Evolutionary conservation across 2,797 vertebrate genomes (phyloP).

Genomic region (Capromys pilorides): DNA sequence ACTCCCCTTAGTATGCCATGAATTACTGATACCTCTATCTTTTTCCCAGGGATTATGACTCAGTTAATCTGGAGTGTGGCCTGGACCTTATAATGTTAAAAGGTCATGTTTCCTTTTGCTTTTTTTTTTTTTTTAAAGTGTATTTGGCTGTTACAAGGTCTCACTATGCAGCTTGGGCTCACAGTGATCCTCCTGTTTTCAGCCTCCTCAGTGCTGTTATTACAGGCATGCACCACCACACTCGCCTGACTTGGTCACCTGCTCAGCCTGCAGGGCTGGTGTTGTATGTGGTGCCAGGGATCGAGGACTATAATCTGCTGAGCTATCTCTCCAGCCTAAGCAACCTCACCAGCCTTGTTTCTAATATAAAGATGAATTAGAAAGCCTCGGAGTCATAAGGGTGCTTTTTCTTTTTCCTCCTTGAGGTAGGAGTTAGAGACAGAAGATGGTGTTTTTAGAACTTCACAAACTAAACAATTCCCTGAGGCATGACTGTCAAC

Average conservation of each 20-base stretch:
- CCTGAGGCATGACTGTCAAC: neutral
- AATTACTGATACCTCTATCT: neutral
- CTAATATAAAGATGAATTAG: neutral
- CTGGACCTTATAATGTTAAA: neutral
- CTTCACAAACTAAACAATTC: neutral
- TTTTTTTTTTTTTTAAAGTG: too few species aligned
- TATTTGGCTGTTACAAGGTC: too few species aligned
- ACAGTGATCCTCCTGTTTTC: too few species aligned
- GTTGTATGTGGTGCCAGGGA: too few species aligned
- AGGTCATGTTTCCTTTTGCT: neutral
- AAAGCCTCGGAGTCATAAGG: neutral
- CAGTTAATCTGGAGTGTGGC: neutral
- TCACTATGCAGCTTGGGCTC: too few species aligned
- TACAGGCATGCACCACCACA: too few species aligned
- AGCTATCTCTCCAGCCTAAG: too few species aligned
- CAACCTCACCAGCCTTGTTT: neutral
- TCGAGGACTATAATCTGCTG: too few species aligned
- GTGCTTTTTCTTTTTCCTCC: too few species aligned
- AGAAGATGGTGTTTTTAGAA: conserved; percentile 24
- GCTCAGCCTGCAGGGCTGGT: too few species aligned
- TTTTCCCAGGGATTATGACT: neutral
- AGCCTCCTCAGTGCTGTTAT: too few species aligned
- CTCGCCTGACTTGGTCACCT: too few species aligned
- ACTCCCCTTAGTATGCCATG: neutral
- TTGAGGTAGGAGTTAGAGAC: neutral